Percentiles rank a stretch among this genome's conserved stretches.
phyloP scores from a whole-genome alignment of 2,113 vertebrate species.

The Hyaena hyaena region DNA sequence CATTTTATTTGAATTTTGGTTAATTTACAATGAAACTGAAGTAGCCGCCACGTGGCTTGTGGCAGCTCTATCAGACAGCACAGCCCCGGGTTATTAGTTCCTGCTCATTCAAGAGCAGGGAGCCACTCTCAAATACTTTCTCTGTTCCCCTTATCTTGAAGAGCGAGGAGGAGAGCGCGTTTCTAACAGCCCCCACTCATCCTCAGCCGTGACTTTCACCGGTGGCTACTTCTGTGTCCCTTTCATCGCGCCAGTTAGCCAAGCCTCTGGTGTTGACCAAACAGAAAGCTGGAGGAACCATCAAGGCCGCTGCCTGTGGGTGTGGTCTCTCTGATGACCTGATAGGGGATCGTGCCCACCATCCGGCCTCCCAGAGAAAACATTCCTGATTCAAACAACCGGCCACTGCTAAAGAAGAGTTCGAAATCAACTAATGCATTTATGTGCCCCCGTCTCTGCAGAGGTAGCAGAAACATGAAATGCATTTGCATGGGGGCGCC shows the following conservation, averaged over 20 bases:
- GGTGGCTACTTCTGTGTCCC: accelerated
- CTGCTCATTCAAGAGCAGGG: not conserved
- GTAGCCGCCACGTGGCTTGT: not conserved
- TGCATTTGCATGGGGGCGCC: no score
- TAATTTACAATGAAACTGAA: not conserved
- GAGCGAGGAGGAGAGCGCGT: not conserved
- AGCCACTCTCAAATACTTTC: not conserved
- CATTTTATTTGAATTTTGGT: not conserved
- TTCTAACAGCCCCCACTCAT: not conserved
- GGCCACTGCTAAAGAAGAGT: not conserved
- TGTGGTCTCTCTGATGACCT: not conserved
- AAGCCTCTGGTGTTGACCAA: not conserved
- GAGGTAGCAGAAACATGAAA: not conserved
- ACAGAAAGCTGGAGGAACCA: not conserved
- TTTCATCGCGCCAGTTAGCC: accelerated
- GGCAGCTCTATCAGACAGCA: accelerated
- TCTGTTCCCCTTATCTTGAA: accelerated
- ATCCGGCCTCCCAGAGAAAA: not conserved
- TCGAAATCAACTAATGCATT: not conserved
- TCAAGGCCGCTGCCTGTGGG: accelerated
- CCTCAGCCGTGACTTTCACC: accelerated
- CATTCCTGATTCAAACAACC: not conserved
- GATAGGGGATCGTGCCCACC: not conserved
- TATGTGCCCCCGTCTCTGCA: not conserved
- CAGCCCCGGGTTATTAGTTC: not conserved